Evolutionary conservation across 2,888 invertebrate species (phyloP).

Genomic region (Melikaiella ostensackeni): DNA sequence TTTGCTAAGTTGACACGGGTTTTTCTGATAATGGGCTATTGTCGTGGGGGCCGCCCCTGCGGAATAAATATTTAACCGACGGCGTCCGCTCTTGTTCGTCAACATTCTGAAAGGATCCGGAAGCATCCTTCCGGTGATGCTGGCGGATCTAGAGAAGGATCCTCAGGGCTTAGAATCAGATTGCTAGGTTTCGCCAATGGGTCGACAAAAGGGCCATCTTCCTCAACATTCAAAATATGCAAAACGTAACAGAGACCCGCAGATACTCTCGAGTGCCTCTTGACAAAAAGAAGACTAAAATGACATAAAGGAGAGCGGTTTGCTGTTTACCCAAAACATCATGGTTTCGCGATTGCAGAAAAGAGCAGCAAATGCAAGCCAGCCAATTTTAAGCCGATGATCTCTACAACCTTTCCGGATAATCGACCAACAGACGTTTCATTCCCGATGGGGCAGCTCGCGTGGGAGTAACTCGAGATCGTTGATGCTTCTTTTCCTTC

Average conservation of each 20-base stretch:
- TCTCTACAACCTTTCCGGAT: slow-evolving; percentile 45
- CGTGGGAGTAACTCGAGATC: slow-evolving; percentile 70
- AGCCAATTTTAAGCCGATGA: slow-evolving; percentile 64
- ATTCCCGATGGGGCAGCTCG: slow-evolving; percentile 39
- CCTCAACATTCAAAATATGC: slow-evolving; percentile 62
- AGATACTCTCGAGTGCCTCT: slow-evolving; percentile 52
- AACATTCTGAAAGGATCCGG: slow-evolving; percentile 34
- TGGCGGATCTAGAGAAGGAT: slow-evolving; percentile 45
- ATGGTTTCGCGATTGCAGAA: slow-evolving; percentile 52
- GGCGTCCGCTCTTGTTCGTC: slow-evolving; percentile 1
- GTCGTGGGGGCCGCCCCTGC: slow-evolving; percentile 41
- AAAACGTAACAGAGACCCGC: slow-evolving; percentile 44
- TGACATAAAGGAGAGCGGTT: slow-evolving; percentile 42
- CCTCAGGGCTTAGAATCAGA: slow-evolving; percentile 36
- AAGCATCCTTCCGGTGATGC: slow-evolving; percentile 28
- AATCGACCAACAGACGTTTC: slow-evolving; percentile 8
- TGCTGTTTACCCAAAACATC: slow-evolving; percentile 65
- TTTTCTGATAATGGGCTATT: slow-evolving; percentile 23
- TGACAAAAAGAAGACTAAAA: slow-evolving; percentile 49
- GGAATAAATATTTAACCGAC: slow-evolving; percentile 47
- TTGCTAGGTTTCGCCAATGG: slow-evolving; percentile 1
- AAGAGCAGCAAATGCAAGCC: slow-evolving; percentile 49
- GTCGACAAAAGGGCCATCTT: slow-evolving; percentile 41
- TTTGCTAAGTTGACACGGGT: slow-evolving; percentile 30
- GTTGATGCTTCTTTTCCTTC: slow-evolving; percentile 55